Conservation (phyloP, 1,140 invertebrate species). For the Triops longicaudatus region DNA sequence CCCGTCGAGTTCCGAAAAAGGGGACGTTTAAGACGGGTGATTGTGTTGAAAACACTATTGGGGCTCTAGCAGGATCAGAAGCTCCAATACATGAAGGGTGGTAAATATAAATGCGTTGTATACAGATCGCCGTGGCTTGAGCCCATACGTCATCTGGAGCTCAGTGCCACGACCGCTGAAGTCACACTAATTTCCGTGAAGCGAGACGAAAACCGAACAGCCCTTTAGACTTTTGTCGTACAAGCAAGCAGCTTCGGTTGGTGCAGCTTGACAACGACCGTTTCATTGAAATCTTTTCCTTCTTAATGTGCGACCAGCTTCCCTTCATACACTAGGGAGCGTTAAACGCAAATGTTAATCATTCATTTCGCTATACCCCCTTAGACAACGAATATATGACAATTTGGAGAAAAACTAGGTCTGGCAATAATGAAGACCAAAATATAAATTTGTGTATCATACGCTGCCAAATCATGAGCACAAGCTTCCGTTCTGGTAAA, state of each 20-base stretch:
- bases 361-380: background rate
- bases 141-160: slow-evolving; percentile 5
- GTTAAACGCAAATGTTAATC: background rate
- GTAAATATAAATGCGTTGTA: slow-evolving; percentile 4
- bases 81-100: background rate
- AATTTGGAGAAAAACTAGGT: background rate
- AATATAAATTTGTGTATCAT: background rate
- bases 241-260: slow-evolving; percentile 1
- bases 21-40: background rate
- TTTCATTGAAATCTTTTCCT: slow-evolving; percentile 10
- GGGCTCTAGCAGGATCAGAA: background rate
- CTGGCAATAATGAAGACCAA: background rate
- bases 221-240: background rate
- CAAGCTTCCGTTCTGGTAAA: no score
- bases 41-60: background rate
- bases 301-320: background rate
- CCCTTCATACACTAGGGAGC: background rate
- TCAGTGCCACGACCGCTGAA: background rate
- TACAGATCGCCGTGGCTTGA: background rate
- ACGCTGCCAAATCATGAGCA: background rate
- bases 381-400: background rate
- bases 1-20: background rate
- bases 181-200: background rate
- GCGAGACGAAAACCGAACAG: background rate
- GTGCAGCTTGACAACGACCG: slow-evolving; percentile 5